phyloP scores from a whole-genome alignment of 2,888 invertebrate species.

The Listrodromus nycthemerus region DNA sequence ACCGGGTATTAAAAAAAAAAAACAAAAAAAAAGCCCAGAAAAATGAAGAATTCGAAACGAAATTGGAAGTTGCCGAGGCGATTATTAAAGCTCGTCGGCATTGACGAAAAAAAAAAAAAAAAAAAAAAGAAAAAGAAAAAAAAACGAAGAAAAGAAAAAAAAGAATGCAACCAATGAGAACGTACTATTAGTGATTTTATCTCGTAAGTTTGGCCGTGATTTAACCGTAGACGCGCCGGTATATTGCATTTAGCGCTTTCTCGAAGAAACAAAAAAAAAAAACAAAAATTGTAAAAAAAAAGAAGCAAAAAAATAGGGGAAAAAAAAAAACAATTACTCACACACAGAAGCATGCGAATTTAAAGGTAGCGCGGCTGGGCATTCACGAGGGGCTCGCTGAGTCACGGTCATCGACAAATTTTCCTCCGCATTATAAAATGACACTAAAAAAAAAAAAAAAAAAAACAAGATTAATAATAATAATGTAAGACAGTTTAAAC shows the following conservation, averaged over 20 bases:
- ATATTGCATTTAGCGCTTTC: slow-evolving; percentile 59
- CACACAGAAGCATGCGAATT: slow-evolving; percentile 9
- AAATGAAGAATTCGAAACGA: not conserved
- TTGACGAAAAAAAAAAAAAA: not conserved
- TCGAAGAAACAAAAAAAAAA: slow-evolving; percentile 12
- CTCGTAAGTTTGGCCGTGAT: slow-evolving; percentile 62
- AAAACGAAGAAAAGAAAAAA: not conserved
- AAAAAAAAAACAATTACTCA: not conserved
- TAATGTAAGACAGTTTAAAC: slow-evolving; percentile 19
- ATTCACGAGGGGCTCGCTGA: not conserved
- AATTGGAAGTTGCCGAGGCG: not conserved
- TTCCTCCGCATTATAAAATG: slow-evolving; percentile 12
- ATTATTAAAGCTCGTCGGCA: not conserved
- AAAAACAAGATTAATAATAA: not conserved
- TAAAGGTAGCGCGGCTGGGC: not conserved
- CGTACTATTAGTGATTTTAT: slow-evolving; percentile 63
- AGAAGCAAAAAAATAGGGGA: not conserved
- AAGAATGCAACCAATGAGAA: not conserved
- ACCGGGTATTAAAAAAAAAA: slow-evolving; percentile 59
- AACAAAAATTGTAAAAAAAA: slow-evolving; percentile 19
- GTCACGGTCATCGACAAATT: slow-evolving; percentile 31
- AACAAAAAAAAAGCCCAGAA: too few relatives aligned
- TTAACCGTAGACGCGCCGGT: slow-evolving; percentile 57
- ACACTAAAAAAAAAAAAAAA: slow-evolving; percentile 14
- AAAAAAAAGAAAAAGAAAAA: not conserved